phyloP scores from a whole-genome alignment of 1,140 invertebrate genomes.

The Octopus sinensis region DNA sequence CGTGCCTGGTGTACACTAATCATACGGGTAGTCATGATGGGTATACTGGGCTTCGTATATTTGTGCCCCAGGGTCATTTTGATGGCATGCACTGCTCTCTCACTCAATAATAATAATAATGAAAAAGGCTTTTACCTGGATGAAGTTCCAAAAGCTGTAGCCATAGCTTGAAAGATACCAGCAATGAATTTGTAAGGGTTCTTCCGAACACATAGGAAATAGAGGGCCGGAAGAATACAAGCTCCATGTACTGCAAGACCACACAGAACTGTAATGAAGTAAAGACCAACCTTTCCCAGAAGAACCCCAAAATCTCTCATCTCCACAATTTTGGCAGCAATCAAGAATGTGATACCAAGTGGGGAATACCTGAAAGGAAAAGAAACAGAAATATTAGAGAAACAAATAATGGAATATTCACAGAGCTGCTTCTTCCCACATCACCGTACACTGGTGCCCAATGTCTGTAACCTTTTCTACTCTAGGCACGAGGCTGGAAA shows the following conservation, averaged over 20 bases:
- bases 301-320: conserved; percentile 79
- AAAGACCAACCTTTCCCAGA: conserved; percentile 81
- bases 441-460: too few relatives aligned
- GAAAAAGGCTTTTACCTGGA: conserved; percentile 47
- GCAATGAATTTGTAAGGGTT: conserved; percentile 64
- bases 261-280: conserved; percentile 84
- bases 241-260: conserved; percentile 88
- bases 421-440: too few relatives aligned
- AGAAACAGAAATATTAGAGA: neutral
- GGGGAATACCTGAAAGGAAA: conserved; percentile 76
- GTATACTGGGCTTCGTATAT: too few relatives aligned
- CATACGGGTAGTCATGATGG: too few relatives aligned
- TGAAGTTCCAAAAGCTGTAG: conserved; percentile 64
- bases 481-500: too few relatives aligned
- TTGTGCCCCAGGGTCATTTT: too few relatives aligned
- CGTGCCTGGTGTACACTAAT: too few relatives aligned
- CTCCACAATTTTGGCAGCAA: conserved; percentile 83
- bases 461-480: too few relatives aligned
- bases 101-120: neutral
- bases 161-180: conserved; percentile 65
- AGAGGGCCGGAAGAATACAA: conserved; percentile 75
- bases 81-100: too few relatives aligned
- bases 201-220: conserved; percentile 61
- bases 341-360: conserved; percentile 85
- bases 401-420: too few relatives aligned